Evolutionary conservation across 2,797 vertebrate species (phyloP).

Genomic region (Arrhamphus sclerolepis): DNA sequence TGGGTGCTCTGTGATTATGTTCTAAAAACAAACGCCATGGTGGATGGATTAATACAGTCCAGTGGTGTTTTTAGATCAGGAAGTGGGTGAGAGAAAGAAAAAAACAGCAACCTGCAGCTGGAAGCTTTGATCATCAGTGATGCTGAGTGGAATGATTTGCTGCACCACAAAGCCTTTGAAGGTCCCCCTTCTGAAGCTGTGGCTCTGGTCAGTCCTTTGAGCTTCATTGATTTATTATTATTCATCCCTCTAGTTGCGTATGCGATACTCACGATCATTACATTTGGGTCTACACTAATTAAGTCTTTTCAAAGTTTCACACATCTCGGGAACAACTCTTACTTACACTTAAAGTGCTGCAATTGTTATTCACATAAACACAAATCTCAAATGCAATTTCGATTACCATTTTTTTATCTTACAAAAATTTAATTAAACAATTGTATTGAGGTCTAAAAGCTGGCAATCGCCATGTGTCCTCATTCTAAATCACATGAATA

Average conservation of each 20-base stretch:
- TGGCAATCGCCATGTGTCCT: too few relatives aligned
- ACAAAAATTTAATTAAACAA: not conserved
- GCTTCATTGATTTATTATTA: constrained; percentile 45
- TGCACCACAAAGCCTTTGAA: constrained; percentile 68
- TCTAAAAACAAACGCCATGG: constrained; percentile 58
- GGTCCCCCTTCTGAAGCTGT: constrained; percentile 25
- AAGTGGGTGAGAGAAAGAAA: constrained; percentile 20
- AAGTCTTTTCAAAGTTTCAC: not conserved
- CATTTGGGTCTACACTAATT: constrained; percentile 9
- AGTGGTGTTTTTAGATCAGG: constrained; percentile 54
- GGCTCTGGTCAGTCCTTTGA: constrained; percentile 45
- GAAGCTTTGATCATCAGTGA: constrained; percentile 69
- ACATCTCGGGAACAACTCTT: too few relatives aligned
- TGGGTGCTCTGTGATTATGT: constrained; percentile 55
- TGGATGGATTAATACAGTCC: constrained; percentile 48
- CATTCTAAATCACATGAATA: not conserved
- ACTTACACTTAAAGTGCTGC: too few relatives aligned
- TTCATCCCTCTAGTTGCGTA: constrained; percentile 33
- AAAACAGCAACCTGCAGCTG: constrained; percentile 31
- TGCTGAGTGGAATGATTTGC: constrained; percentile 66
- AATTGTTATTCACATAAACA: too few relatives aligned
- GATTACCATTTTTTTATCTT: too few relatives aligned
- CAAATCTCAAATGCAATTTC: too few relatives aligned
- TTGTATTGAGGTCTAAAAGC: not conserved
- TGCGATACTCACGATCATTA: constrained; percentile 33